These are phyloP conservation scores for Diachrysia chrysitis DNA, from an alignment of 2,888 invertebrate genomes.

Conservation along the genomic window DNA sequence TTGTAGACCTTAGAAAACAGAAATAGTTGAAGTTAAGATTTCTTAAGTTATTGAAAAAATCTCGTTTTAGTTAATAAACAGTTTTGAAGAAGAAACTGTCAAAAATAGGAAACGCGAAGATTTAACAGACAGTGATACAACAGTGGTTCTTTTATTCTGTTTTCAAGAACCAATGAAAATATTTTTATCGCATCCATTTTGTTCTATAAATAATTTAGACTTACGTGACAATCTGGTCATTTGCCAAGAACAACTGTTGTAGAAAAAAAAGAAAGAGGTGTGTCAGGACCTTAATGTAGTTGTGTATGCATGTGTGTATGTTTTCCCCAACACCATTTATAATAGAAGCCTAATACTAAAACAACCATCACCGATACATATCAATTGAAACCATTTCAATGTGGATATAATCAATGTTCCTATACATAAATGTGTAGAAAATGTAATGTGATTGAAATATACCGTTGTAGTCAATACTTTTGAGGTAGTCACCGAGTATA, in stretches of 20 bases:
- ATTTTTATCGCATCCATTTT: slow-evolving; percentile 21
- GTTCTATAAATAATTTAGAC: slow-evolving; percentile 19
- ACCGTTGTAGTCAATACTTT: slow-evolving; percentile 34
- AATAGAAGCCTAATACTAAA: slow-evolving; percentile 43
- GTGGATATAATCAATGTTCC: slow-evolving; percentile 30
- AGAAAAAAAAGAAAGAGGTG: slow-evolving; percentile 55
- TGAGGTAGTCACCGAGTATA: slow-evolving; percentile 19
- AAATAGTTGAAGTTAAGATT: slow-evolving; percentile 28
- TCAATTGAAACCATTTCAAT: slow-evolving; percentile 36
- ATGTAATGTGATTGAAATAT: slow-evolving; percentile 27
- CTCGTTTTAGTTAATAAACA: slow-evolving; percentile 17
- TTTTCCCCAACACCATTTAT: slow-evolving; percentile 54
- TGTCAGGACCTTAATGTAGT: slow-evolving; percentile 56
- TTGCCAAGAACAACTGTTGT: slow-evolving; percentile 57
- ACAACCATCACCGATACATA: slow-evolving; percentile 48
- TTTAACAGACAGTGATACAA: slow-evolving; percentile 31
- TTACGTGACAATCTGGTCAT: slow-evolving; percentile 18
- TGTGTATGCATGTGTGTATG: slow-evolving; percentile 55
- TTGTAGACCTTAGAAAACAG: slow-evolving; percentile 32
- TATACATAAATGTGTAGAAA: slow-evolving; percentile 30
- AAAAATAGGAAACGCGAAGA: slow-evolving; percentile 29
- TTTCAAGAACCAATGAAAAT: slow-evolving; percentile 25
- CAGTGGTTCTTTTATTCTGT: slow-evolving; percentile 36
- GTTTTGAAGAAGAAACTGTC: slow-evolving; percentile 28
- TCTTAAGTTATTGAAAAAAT: slow-evolving; percentile 21